phyloP scores from a whole-genome alignment of 1,140 invertebrate species.

The Lordiphosa mommai region DNA sequence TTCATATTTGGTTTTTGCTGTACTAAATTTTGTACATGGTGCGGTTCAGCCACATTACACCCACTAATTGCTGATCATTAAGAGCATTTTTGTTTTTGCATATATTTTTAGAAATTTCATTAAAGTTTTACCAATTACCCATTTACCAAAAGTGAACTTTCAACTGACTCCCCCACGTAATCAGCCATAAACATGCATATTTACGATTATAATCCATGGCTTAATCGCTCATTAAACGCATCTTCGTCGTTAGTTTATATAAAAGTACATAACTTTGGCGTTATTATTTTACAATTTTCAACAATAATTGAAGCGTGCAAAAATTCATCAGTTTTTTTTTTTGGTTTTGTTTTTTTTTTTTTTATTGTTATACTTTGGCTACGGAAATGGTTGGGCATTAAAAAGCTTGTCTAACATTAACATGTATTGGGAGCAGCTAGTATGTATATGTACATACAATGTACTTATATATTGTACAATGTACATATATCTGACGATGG shows the following conservation, averaged over 20 bases:
- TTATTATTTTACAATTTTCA: constrained; percentile 56
- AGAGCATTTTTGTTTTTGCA: neutral
- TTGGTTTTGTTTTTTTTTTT: constrained; percentile 17
- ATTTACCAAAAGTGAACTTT: neutral
- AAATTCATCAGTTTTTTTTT: constrained; percentile 33
- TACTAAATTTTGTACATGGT: constrained; percentile 17
- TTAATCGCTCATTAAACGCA: constrained; percentile 54
- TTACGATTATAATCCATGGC: constrained; percentile 24
- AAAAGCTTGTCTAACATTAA: neutral
- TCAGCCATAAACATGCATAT: constrained; percentile 32
- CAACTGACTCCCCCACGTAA: constrained; percentile 18
- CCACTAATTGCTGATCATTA: constrained; percentile 37
- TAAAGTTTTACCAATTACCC: neutral
- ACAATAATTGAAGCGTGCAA: constrained; percentile 69
- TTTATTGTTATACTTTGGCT: constrained; percentile 17
- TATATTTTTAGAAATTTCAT: neutral
- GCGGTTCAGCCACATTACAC: constrained; percentile 61
- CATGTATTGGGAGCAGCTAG: neutral
- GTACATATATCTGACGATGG: no score
- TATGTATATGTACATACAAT: no score
- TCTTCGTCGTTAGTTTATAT: constrained; percentile 15
- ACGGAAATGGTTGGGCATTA: constrained; percentile 46
- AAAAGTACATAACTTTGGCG: constrained; percentile 24
- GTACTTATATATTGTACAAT: no score
- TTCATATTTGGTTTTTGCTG: constrained; percentile 12